A percentile compares a stretch with the other conserved stretches of the same genome.
Conservation (phyloP, 2,113 vertebrate species). For the Proterorhinus semilunaris region DNA sequence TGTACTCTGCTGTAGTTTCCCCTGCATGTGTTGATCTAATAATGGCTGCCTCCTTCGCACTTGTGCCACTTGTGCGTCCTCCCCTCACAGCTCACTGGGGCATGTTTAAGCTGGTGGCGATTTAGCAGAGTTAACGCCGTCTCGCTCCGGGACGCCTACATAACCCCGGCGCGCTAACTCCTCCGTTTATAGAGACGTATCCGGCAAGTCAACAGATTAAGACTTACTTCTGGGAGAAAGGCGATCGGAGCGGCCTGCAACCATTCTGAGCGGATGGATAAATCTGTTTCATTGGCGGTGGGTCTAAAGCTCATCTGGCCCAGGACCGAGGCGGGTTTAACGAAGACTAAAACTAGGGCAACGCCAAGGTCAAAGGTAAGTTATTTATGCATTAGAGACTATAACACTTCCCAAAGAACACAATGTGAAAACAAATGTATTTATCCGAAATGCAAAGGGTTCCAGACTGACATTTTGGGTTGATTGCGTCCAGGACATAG, state of each 20-base stretch:
- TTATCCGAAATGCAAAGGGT: too few species aligned
- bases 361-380: background rate
- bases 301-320: background rate
- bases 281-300: background rate
- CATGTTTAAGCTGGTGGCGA: background rate
- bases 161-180: background rate
- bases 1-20: too few species aligned
- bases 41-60: background rate
- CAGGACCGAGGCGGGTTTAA: background rate
- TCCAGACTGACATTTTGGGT: too few species aligned
- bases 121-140: background rate
- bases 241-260: background rate
- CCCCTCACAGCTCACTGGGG: background rate
- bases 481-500: too few species aligned
- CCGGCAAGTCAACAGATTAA: conserved; percentile 5
- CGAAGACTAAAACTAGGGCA: background rate
- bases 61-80: background rate
- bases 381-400: too few species aligned
- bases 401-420: background rate
- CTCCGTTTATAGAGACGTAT: conserved; percentile 3
- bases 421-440: background rate
- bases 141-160: background rate
- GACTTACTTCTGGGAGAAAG: background rate
- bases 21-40: background rate
- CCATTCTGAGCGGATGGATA: background rate